A percentile compares a stretch with the other conserved stretches of the same genome.
Evolutionary conservation across 2,113 vertebrate genomes (phyloP).

Genomic region (Sialia sialis): DNA sequence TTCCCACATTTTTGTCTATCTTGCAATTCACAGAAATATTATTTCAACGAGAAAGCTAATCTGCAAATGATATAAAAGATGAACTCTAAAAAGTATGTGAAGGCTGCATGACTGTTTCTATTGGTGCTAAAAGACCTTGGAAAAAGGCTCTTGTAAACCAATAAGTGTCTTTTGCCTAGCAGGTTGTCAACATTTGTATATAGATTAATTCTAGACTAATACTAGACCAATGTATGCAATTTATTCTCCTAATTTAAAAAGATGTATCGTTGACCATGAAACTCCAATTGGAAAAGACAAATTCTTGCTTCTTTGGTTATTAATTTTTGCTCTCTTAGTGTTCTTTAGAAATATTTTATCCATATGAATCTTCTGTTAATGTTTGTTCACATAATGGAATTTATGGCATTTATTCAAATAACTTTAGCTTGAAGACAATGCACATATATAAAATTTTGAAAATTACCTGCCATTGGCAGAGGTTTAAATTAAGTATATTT

Average conservation of each 20-base stretch:
- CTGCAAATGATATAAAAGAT: not conserved
- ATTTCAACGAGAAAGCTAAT: not conserved
- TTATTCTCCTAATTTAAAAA: not conserved
- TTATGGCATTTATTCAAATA: not conserved
- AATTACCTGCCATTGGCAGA: not conserved
- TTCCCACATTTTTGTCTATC: not conserved
- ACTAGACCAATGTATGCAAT: not conserved
- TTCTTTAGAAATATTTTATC: not conserved
- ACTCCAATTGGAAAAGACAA: not conserved
- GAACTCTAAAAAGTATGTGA: not conserved
- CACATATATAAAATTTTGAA: not conserved
- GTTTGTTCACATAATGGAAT: not conserved
- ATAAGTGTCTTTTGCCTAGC: not conserved
- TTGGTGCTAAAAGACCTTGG: not conserved
- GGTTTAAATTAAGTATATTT: not conserved
- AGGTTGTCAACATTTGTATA: not conserved
- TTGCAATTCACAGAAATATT: not conserved
- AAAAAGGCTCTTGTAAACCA: not conserved
- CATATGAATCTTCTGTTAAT: not conserved
- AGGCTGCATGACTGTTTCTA: not conserved
- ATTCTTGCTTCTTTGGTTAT: not conserved
- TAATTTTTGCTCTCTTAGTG: not conserved
- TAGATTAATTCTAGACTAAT: not conserved
- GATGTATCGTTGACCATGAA: not conserved
- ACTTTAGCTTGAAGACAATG: not conserved